Evolutionary conservation across 2,888 invertebrate genomes (phyloP), one percentile per base, ranked within the genome.

Genomic region (Plebejus melissa): DNA sequence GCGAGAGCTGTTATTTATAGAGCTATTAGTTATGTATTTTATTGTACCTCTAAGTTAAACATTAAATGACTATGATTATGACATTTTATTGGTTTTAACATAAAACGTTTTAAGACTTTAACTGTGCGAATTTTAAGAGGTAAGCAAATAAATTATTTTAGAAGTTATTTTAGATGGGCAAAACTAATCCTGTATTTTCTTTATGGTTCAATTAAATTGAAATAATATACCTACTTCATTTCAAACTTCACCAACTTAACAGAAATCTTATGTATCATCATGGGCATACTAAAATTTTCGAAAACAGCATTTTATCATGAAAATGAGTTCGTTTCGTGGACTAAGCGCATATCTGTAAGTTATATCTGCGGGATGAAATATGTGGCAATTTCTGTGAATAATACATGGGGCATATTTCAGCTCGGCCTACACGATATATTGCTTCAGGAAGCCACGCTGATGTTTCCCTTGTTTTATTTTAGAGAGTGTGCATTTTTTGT

Each of bases 351-450:
- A 90, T 90, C 88, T 90, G 87, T 87, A 86, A 90, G 91, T 93
- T 92, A 93, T 92, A 91, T 93, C 90, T 86, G 90, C 87, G 86
- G 89, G 91, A 94, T 94, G 94, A 94, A 94, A 94, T 94, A 94
- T 94, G 92, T 91, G 91, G 94, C 94, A 94, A 94, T 94, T 94
- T 92, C 93, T 94, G 91, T 94, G 94, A 94, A 94, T 94, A 94
- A 94, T 94, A 94, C 94, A 94, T 94, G 92, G 90, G 86, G 90
- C 89, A 94, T 94, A 94, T 94, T 93, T 94, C 93, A 94, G 85
- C 87, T 83, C 84, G 79, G 82, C 83, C 83, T 84, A 84, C 83
- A 82, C 83, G 80, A 81, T 80, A 80, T 81, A 80, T 82, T 77
- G 77, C 78, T 78, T 79, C 79, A 81, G 84, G 85, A 84, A 83